Conservation (phyloP, 2,888 invertebrate species). For the Melanostoma scalare region DNA sequence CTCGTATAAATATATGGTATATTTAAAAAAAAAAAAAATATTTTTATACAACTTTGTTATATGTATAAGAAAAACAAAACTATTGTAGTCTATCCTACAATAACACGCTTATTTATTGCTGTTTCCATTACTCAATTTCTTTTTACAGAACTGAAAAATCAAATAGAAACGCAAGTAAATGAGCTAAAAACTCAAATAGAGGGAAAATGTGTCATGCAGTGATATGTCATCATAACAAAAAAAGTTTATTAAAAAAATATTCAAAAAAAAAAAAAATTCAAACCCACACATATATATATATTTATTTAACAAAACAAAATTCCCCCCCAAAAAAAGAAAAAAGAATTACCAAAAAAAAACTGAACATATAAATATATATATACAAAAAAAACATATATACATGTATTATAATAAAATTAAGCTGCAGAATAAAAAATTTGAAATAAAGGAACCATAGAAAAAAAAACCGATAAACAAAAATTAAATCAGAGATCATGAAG, state of each 20-base stretch:
- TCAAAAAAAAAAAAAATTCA: conserved; percentile 66
- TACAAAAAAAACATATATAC: conserved; percentile 57
- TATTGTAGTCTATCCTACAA: conserved; percentile 81
- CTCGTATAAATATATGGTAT: conserved; percentile 64
- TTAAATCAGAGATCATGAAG: conserved; percentile 67
- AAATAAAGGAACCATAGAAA: conserved; percentile 40
- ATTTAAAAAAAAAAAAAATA: conserved; percentile 44
- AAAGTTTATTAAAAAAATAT: conserved; percentile 68
- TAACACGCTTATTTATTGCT: conserved; percentile 82
- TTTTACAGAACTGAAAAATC: conserved; percentile 97
- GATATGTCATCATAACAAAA: conserved; percentile 84
- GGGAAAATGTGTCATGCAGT: conserved; percentile 98
- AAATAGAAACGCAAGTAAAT: conserved; percentile 98
- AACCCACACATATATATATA: conserved; percentile 70
- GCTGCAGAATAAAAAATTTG: conserved; percentile 36
- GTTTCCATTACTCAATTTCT: conserved; percentile 82
- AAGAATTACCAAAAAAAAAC: conserved; percentile 18
- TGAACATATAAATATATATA: conserved; percentile 66
- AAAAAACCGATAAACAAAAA: conserved; percentile 38
- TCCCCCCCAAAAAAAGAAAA: conserved; percentile 17
- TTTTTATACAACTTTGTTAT: conserved; percentile 66
- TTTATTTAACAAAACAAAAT: conserved; percentile 67
- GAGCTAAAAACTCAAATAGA: conserved; percentile 98
- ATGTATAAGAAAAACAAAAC: conserved; percentile 75
- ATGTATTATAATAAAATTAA: conserved; percentile 51